These are phyloP conservation scores for Heterodera schachtii DNA, from an alignment of 1,140 invertebrate species.

Conservation along the genomic window DNA sequence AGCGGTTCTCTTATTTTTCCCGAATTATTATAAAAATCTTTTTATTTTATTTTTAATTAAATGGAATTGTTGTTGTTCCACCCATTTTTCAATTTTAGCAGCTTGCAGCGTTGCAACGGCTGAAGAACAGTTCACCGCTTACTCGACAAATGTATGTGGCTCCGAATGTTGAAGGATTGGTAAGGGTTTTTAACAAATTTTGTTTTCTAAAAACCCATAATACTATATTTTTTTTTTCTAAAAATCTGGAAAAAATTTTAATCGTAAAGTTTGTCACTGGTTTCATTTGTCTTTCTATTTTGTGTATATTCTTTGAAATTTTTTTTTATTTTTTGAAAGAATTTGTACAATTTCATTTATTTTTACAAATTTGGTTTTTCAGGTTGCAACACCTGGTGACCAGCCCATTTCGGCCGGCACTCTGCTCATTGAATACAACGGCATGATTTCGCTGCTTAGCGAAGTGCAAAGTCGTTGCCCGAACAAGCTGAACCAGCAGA, in stretches of 20 bases:
- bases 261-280: no score
- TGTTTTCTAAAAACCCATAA: background rate
- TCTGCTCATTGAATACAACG: conserved; percentile 47
- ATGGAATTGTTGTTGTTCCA: background rate
- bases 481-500: conserved; percentile 27
- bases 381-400: conserved; percentile 13
- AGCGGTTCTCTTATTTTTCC: background rate
- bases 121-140: conserved; percentile 19
- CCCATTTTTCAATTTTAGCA: background rate
- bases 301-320: background rate
- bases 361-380: background rate
- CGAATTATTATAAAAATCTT: no score
- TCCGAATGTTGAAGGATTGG: conserved; percentile 44
- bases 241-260: no score
- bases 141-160: conserved; percentile 46
- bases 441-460: conserved; percentile 26
- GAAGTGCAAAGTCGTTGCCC: conserved; percentile 21
- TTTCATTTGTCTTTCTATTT: no score
- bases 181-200: conserved; percentile 16
- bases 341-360: no score
- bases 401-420: conserved; percentile 20
- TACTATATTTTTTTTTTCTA: no score
- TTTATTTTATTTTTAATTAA: no score
- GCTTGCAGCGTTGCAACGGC: conserved; percentile 11
- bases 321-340: background rate